phyloP scores from a whole-genome alignment of 1,140 invertebrate genomes.

The Gerris buenoi region DNA sequence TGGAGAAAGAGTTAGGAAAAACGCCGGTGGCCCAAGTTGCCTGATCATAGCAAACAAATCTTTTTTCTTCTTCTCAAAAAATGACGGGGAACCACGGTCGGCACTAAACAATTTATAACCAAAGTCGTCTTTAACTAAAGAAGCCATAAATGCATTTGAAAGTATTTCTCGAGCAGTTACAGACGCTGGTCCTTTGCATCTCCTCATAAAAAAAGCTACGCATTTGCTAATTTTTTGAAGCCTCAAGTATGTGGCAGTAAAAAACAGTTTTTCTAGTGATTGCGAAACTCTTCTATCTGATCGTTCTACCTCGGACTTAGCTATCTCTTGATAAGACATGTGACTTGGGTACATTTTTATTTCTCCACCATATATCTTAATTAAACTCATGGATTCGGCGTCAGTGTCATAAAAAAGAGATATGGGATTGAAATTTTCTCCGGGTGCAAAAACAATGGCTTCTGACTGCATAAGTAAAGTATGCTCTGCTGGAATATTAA shows the following conservation, averaged over 20 bases:
- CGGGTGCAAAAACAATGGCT: background rate
- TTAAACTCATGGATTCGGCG: background rate
- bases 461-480: background rate
- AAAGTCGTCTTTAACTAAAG: background rate
- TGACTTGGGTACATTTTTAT: background rate
- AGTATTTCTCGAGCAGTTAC: background rate
- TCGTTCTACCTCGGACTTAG: background rate
- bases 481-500: background rate
- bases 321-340: background rate
- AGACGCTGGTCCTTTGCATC: background rate
- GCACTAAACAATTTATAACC: background rate
- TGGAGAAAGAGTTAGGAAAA: background rate
- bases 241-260: background rate
- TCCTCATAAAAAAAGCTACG: background rate
- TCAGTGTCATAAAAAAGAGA: background rate
- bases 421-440: background rate
- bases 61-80: background rate
- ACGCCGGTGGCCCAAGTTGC: background rate
- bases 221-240: background rate
- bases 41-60: constrained; percentile 3
- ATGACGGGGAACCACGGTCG: background rate
- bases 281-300: background rate
- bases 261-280: background rate
- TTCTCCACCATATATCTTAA: background rate
- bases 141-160: background rate